Evolutionary conservation across 2,888 invertebrate genomes (phyloP).

Genomic region (Sacculina carcini): DNA sequence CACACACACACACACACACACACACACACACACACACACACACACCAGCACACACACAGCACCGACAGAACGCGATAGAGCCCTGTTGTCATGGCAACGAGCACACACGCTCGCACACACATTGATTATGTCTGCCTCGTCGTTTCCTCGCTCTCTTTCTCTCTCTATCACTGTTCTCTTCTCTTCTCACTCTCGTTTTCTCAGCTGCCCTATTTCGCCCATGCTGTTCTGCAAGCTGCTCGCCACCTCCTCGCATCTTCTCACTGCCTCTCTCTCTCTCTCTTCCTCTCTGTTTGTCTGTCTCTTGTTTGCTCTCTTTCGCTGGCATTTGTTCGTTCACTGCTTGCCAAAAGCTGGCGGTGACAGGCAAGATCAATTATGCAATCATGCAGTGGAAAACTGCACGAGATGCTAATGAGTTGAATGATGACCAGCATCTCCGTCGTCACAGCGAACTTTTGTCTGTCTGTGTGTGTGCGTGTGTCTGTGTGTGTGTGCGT

Average conservation of each 20-base stretch:
- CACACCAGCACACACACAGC: no score
- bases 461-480: no score
- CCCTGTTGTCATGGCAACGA: not conserved
- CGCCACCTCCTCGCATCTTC: not conserved
- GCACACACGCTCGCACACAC: not conserved
- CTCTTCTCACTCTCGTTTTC: not conserved
- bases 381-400: no score
- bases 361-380: no score
- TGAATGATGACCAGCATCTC: no score
- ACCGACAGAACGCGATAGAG: no score
- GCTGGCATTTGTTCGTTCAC: not conserved
- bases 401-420: no score
- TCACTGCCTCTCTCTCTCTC: not conserved
- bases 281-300: conserved; percentile 4
- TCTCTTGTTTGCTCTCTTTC: not conserved
- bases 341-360: not conserved
- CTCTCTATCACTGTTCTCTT: not conserved
- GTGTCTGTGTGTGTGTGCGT: no score
- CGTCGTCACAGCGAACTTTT: no score
- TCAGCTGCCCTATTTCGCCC: not conserved
- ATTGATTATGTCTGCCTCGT: not conserved
- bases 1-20: no score
- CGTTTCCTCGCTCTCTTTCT: not conserved
- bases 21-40: no score
- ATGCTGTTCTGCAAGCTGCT: not conserved